A percentile compares a stretch with the other conserved stretches of the same genome.
Evolutionary conservation across 2,888 invertebrate species (phyloP).

Genomic region (Globia sparganii): DNA sequence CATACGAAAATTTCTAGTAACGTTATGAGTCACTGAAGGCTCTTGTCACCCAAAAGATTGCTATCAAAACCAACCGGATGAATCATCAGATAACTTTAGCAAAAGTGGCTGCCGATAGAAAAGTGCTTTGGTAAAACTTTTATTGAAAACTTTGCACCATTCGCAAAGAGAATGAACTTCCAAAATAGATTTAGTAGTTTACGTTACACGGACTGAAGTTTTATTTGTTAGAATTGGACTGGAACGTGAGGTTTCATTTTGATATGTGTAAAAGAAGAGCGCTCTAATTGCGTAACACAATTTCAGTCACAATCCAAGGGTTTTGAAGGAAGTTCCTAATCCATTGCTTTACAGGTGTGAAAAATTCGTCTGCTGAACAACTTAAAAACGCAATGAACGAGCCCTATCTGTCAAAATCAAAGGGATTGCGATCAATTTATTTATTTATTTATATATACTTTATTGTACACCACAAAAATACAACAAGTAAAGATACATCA

Average conservation of each 20-base stretch:
- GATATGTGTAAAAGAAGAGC: not conserved
- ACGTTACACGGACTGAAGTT: slow-evolving; percentile 37
- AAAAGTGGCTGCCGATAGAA: slow-evolving; percentile 35
- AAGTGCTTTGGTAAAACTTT: slow-evolving; percentile 51
- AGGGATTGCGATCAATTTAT: not conserved
- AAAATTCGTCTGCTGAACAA: not conserved
- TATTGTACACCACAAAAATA: no score
- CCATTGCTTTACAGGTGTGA: not conserved
- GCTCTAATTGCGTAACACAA: not conserved
- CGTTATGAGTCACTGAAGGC: not conserved
- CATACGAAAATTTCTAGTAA: not conserved
- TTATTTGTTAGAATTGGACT: slow-evolving; percentile 41
- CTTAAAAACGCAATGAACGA: not conserved
- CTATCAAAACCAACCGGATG: slow-evolving; percentile 14
- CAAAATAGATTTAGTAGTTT: slow-evolving; percentile 61
- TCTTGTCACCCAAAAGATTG: not conserved
- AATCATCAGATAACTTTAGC: slow-evolving; percentile 47
- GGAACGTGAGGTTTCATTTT: slow-evolving; percentile 2
- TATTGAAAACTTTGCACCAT: slow-evolving; percentile 56
- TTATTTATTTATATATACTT: no score
- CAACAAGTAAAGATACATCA: no score
- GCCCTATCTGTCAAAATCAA: not conserved
- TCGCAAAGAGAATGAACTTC: slow-evolving; percentile 53
- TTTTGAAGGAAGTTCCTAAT: not conserved
- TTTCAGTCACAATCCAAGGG: not conserved